A percentile compares a stretch with the other conserved stretches of the same genome.
Conservation (phyloP, 2,888 invertebrate genomes). For the Troglohyphantes excavatus region DNA sequence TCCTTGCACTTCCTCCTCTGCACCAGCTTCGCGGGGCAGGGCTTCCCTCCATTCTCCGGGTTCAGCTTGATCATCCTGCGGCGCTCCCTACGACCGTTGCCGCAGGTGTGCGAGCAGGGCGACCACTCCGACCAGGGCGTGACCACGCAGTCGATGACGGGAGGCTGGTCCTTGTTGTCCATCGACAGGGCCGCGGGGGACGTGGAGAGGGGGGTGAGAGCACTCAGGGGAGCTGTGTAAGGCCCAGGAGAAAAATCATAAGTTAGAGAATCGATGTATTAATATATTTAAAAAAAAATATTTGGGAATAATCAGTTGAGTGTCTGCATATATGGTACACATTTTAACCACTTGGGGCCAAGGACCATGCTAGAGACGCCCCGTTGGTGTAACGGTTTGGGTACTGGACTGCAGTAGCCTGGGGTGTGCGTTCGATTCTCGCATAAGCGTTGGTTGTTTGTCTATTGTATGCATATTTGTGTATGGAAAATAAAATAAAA, state of each 20-base stretch:
- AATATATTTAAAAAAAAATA: neutral
- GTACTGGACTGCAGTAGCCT: no score
- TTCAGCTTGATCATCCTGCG: conserved; percentile 85
- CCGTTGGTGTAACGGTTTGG: no score
- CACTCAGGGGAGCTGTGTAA: conserved; percentile 79
- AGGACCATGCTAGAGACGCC: no score
- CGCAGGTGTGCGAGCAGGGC: conserved; percentile 83
- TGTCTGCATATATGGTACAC: neutral
- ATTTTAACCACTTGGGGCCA: neutral
- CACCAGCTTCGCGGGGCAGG: conserved; percentile 86
- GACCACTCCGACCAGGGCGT: conserved; percentile 88
- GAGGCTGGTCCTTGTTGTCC: conserved; percentile 79
- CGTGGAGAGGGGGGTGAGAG: conserved; percentile 78
- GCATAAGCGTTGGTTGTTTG: no score
- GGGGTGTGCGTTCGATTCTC: no score
- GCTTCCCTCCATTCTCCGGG: conserved; percentile 86
- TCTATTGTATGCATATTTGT: no score
- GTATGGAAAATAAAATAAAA: no score
- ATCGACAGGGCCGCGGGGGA: conserved; percentile 79
- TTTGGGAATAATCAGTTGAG: neutral
- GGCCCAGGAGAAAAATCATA: neutral
- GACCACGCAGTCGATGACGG: conserved; percentile 84
- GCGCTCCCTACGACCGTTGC: conserved; percentile 82
- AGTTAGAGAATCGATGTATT: neutral
- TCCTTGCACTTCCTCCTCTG: conserved; percentile 86